Evolutionary conservation across 2,797 vertebrate species (phyloP).

Genomic region (Eulemur rubriventer): DNA sequence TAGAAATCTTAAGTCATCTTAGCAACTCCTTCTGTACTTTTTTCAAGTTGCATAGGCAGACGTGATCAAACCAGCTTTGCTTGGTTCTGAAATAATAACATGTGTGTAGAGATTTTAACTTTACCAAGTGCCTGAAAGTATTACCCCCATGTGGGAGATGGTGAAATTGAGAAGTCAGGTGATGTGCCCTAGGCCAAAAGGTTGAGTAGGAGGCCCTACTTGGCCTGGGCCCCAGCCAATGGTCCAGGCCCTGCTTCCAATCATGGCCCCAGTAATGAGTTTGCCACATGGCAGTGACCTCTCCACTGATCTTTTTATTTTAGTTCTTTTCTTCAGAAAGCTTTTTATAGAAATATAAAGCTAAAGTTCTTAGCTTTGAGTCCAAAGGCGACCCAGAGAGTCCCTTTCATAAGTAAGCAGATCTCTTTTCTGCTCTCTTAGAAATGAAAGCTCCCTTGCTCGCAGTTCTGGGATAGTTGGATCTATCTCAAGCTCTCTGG

Average conservation of each 20-base stretch:
- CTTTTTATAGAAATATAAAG: conserved; percentile 31
- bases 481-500: not conserved
- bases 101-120: not conserved
- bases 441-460: not conserved
- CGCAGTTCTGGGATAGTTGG: not conserved
- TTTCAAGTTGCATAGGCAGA: not conserved
- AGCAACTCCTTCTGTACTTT: not conserved
- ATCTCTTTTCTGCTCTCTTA: not conserved
- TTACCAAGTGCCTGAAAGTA: not conserved
- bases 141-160: not conserved
- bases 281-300: not conserved
- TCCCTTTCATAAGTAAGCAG: not conserved
- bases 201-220: not conserved
- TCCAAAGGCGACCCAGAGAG: not conserved
- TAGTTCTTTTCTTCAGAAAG: conserved; percentile 13
- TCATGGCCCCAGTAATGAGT: not conserved
- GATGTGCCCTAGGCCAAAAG: not conserved
- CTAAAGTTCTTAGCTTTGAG: conserved; percentile 32
- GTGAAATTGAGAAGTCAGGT: not conserved
- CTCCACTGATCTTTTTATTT: not conserved
- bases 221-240: not conserved
- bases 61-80: not conserved
- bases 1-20: conserved; percentile 39
- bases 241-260: not conserved
- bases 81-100: not conserved